Evolutionary conservation across 2,888 invertebrate species (phyloP).

Genomic region (Ferrisia virgata): DNA sequence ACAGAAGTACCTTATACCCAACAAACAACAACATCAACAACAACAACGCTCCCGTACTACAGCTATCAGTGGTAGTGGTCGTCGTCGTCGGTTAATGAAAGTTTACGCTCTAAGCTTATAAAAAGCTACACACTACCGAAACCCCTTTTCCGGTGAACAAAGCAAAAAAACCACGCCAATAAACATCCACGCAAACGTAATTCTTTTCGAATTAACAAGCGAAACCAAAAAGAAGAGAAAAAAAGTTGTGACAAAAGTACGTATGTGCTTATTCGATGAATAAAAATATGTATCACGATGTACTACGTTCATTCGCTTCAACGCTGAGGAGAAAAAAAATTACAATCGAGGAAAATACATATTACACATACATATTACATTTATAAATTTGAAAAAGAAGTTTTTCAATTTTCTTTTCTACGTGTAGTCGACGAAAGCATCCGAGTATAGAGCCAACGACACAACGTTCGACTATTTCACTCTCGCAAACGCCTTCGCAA

Average conservation of each 20-base stretch:
- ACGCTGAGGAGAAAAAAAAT: no score
- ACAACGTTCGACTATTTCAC: not conserved
- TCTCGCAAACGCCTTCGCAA: not conserved
- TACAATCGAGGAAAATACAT: not conserved
- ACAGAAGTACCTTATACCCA: no score
- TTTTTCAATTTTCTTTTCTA: slow-evolving; percentile 41
- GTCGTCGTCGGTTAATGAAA: slow-evolving; percentile 29
- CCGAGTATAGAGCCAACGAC: not conserved
- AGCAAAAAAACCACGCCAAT: not conserved
- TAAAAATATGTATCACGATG: no score
- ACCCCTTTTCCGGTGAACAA: not conserved
- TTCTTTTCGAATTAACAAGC: not conserved
- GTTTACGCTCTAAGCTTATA: not conserved
- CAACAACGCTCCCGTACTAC: not conserved
- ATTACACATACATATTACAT: no score
- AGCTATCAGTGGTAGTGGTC: no score
- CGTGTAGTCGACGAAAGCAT: not conserved
- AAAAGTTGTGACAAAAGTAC: no score
- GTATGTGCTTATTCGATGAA: not conserved
- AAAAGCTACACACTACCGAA: not conserved
- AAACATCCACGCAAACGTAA: not conserved
- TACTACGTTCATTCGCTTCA: no score
- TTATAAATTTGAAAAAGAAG: not conserved
- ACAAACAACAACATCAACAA: no score
- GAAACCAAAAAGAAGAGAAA: not conserved